Evolutionary conservation across 2,113 vertebrate species (phyloP).

Genomic region (Cygnus atratus): DNA sequence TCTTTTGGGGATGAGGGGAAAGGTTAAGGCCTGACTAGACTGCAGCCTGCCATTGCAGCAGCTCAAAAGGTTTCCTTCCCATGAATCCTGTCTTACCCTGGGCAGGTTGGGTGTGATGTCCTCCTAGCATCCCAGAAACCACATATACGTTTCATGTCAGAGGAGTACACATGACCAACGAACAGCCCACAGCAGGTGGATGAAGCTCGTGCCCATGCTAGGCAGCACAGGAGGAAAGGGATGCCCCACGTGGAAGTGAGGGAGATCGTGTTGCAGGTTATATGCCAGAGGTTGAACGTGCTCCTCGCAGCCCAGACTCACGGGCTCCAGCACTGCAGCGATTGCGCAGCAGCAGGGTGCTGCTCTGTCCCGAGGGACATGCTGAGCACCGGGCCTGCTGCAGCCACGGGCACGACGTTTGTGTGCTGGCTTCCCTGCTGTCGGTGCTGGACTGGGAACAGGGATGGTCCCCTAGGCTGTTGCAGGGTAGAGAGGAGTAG

Average conservation of each 20-base stretch:
- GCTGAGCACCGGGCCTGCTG: not conserved
- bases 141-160: not conserved
- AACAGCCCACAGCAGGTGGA: conserved; percentile 35
- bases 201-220: not conserved
- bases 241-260: not conserved
- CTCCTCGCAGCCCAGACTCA: not conserved
- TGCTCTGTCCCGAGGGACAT: not conserved
- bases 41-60: not conserved
- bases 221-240: not conserved
- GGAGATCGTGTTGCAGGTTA: conserved; percentile 20
- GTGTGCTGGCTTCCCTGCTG: not conserved
- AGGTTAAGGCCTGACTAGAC: not conserved
- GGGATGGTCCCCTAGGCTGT: not conserved
- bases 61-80: not conserved
- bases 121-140: not conserved
- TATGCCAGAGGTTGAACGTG: conserved; percentile 64
- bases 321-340: not conserved
- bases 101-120: not conserved
- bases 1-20: not conserved
- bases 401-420: not conserved
- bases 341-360: not conserved
- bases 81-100: not conserved
- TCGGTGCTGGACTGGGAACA: not conserved
- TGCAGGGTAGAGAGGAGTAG: not conserved
- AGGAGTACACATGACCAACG: not conserved